Conservation (phyloP, 64 coral and sea anemone genomes). For the Montipora capricornis region DNA sequence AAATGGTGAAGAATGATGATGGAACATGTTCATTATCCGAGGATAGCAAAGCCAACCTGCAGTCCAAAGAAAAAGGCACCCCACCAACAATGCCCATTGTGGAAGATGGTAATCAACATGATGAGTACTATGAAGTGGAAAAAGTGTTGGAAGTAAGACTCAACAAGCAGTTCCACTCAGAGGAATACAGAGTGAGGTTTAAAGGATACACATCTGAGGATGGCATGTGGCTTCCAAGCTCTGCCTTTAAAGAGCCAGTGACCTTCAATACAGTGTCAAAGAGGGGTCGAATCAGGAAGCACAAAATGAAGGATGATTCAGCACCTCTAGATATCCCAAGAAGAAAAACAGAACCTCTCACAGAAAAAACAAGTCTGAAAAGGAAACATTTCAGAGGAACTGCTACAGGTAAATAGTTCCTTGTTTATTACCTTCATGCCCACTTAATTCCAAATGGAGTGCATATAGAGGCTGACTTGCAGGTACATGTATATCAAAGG, state of each 20-base stretch:
- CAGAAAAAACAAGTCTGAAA: too few relatives aligned
- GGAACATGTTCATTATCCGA: background rate
- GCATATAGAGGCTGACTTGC: too few relatives aligned
- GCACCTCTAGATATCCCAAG: too few relatives aligned
- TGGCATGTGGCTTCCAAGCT: background rate
- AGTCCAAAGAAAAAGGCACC: background rate
- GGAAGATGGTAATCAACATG: background rate
- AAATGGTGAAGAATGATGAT: background rate
- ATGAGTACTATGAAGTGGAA: background rate
- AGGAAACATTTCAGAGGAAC: too few relatives aligned
- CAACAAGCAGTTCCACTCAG: background rate
- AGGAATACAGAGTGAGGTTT: background rate
- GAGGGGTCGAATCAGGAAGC: background rate
- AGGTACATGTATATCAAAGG: too few relatives aligned
- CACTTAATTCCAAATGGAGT: too few relatives aligned
- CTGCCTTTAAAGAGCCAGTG: background rate
- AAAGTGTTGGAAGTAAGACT: background rate
- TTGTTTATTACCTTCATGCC: too few relatives aligned
- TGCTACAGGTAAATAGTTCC: too few relatives aligned
- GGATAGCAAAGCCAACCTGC: background rate
- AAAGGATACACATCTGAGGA: constrained; percentile 3
- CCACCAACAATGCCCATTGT: background rate
- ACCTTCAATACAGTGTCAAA: too few relatives aligned
- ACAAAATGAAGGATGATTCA: background rate
- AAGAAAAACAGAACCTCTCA: too few relatives aligned